Percentiles rank a stretch among this genome's conserved stretches.
Conservation (phyloP, 2,888 invertebrate genomes). For the Hypercompe scribonia region DNA sequence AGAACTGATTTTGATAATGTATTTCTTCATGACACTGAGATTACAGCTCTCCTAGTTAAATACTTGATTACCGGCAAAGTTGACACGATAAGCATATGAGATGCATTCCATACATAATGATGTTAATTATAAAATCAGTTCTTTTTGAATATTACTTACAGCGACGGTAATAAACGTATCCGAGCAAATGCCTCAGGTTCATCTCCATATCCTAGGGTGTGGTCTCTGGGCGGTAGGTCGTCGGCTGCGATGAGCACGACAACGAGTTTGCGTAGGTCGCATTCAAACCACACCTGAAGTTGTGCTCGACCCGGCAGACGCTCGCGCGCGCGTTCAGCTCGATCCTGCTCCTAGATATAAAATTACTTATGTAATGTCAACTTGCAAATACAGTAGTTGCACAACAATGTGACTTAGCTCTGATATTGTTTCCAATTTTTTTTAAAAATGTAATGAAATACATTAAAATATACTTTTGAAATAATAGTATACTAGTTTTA, state of each 20-base stretch:
- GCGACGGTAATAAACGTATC: conserved; percentile 92
- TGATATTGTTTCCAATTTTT: conserved; percentile 22
- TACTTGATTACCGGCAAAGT: neutral
- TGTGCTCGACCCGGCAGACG: conserved; percentile 93
- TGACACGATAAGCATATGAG: too few species aligned
- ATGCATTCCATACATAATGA: neutral
- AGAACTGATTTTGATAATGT: neutral
- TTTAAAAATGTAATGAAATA: conserved; percentile 13
- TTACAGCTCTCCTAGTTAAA: neutral
- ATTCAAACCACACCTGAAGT: conserved; percentile 96
- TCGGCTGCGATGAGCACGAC: conserved; percentile 95
- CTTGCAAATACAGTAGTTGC: conserved; percentile 29
- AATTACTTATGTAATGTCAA: conserved; percentile 31
- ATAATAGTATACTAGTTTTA: conserved; percentile 1
- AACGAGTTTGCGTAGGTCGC: conserved; percentile 92
- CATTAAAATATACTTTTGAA: conserved; percentile 3
- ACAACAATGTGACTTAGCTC: conserved; percentile 49
- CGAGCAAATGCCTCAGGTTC: conserved; percentile 95
- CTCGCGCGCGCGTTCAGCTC: conserved; percentile 83
- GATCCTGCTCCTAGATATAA: conserved; percentile 78
- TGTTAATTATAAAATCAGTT: neutral
- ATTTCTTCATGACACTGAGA: neutral
- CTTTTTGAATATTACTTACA: conserved; percentile 85
- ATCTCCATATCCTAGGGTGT: conserved; percentile 91
- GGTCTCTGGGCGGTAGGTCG: conserved; percentile 93